phyloP scores from a whole-genome alignment of 2,113 vertebrate species.

The Halcyon malimbica region DNA sequence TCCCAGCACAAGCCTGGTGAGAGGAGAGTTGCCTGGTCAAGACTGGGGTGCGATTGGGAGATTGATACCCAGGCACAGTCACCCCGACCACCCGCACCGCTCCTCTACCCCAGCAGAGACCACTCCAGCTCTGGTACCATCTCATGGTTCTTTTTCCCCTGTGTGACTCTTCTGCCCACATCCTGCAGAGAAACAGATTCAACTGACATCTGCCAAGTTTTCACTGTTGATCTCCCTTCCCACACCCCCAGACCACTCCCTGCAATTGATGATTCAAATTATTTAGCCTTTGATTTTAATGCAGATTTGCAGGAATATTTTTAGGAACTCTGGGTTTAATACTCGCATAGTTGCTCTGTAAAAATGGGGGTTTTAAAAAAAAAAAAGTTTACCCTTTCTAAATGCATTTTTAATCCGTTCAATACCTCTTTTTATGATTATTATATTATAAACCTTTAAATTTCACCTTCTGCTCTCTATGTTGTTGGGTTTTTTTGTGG shows the following conservation, averaged over 20 bases:
- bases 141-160: background rate
- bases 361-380: background rate
- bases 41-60: background rate
- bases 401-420: background rate
- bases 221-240: background rate
- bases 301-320: constrained; percentile 6
- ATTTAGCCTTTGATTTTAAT: constrained; percentile 18
- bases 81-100: background rate
- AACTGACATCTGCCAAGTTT: background rate
- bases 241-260: background rate
- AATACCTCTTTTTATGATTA: background rate
- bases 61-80: background rate
- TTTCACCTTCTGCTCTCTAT: background rate
- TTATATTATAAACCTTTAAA: background rate
- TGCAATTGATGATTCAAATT: background rate
- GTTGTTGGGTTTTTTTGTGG: background rate
- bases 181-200: background rate
- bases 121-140: background rate
- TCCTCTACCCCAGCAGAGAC: background rate
- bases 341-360: background rate
- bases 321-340: background rate
- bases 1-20: background rate
- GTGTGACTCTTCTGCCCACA: background rate
- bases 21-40: background rate
- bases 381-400: background rate